phyloP scores from a whole-genome alignment of 2,113 vertebrate species.

The Motacilla tschutschensis region DNA sequence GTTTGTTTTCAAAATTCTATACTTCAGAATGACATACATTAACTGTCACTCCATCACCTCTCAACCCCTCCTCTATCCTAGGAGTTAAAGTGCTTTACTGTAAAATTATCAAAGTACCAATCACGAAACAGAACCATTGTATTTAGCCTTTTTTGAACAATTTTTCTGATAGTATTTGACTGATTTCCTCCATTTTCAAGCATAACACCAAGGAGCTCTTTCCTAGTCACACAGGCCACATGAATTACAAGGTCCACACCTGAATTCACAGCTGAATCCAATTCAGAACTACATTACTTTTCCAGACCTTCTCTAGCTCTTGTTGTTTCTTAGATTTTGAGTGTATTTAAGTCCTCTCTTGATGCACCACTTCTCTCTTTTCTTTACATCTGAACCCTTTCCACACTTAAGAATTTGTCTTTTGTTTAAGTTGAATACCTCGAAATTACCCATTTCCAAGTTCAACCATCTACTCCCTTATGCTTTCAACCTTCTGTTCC shows the following conservation, averaged over 20 bases:
- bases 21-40: not conserved
- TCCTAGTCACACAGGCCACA: not conserved
- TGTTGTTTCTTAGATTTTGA: not conserved
- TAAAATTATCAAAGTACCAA: not conserved
- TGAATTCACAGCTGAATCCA: not conserved
- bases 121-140: not conserved
- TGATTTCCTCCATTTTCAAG: not conserved
- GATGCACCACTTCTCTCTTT: not conserved
- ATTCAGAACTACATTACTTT: not conserved
- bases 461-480: not conserved
- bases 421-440: not conserved
- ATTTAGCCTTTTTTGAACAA: not conserved
- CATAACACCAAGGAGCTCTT: not conserved
- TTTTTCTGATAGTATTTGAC: not conserved
- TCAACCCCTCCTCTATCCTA: rapidly evolving
- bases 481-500: not conserved
- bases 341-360: not conserved
- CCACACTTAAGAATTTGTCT: not conserved
- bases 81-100: not conserved
- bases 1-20: not conserved
- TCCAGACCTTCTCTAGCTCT: not conserved
- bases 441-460: not conserved
- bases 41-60: not conserved
- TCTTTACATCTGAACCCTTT: not conserved
- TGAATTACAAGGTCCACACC: not conserved